phyloP scores from a whole-genome alignment of 2,888 invertebrate species.

The Lagria hirta region DNA sequence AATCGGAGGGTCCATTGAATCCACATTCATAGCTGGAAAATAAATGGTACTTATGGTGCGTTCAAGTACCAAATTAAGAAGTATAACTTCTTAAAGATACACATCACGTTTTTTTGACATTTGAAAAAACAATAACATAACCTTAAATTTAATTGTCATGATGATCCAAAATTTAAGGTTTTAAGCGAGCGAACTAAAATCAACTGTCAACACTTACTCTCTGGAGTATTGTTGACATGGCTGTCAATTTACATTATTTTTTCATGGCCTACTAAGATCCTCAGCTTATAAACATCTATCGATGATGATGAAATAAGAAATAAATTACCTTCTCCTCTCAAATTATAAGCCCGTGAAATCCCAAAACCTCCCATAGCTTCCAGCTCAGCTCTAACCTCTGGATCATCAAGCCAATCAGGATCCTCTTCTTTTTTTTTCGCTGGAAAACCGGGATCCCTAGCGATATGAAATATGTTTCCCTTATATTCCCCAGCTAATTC shows the following conservation, averaged over 20 bases:
- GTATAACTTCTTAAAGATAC: too few species aligned
- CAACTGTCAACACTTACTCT: too few species aligned
- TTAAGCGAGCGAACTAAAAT: neutral
- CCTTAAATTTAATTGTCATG: neutral
- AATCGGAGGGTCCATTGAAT: conserved; percentile 1
- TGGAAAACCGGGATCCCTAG: conserved; percentile 20
- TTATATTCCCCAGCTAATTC: conserved; percentile 63
- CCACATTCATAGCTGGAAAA: conserved; percentile 13
- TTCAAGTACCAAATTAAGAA: too few species aligned
- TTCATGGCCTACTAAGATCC: too few species aligned
- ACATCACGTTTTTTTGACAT: too few species aligned
- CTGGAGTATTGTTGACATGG: too few species aligned
- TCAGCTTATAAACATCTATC: too few species aligned
- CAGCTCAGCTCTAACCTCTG: conserved; percentile 70
- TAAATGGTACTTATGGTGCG: too few species aligned
- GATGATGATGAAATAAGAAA: too few species aligned
- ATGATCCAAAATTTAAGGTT: conserved; percentile 6
- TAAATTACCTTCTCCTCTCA: conserved; percentile 23
- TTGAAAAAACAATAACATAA: too few species aligned
- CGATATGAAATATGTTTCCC: conserved; percentile 60
- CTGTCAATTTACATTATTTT: too few species aligned
- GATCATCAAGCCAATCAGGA: conserved; percentile 61
- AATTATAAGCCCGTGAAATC: conserved; percentile 4
- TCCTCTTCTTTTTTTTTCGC: conserved; percentile 41
- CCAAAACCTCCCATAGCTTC: conserved; percentile 61